Evolutionary conservation across 2,113 vertebrate genomes (phyloP).

Genomic region (Gavia stellata): DNA sequence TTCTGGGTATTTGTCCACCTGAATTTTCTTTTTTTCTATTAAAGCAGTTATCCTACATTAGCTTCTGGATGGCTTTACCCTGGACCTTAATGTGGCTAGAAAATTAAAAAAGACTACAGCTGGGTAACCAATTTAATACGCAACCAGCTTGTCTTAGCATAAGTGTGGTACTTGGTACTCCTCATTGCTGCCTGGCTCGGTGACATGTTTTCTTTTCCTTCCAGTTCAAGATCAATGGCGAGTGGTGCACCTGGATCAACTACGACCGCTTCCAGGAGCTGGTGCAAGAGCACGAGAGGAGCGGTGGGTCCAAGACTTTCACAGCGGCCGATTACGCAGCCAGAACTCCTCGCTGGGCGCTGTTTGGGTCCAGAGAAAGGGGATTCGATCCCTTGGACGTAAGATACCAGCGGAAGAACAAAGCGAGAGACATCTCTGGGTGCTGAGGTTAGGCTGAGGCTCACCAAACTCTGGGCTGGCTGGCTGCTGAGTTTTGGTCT

Average conservation of each 20-base stretch:
- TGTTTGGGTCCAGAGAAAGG: slow-evolving; percentile 82
- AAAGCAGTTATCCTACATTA: background rate
- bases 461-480: accelerated
- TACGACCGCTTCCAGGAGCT: slow-evolving; percentile 88
- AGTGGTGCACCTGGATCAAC: slow-evolving; percentile 95
- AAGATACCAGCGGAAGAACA: slow-evolving; percentile 83
- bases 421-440: slow-evolving; percentile 82
- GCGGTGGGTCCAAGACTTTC: slow-evolving; percentile 71
- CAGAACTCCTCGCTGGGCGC: slow-evolving; percentile 85
- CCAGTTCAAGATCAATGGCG: slow-evolving; percentile 85
- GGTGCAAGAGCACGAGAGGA: slow-evolving; percentile 66
- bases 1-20: background rate
- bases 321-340: slow-evolving; percentile 81
- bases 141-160: background rate
- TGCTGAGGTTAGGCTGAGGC: slow-evolving; percentile 71
- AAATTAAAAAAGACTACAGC: background rate
- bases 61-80: background rate
- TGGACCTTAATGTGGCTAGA: background rate
- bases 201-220: background rate
- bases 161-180: accelerated
- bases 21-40: background rate
- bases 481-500: background rate
- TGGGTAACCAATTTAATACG: background rate
- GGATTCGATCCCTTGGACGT: slow-evolving; percentile 89
- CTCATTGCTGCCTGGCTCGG: background rate